Evolutionary conservation across 2,113 vertebrate species (phyloP).

Genomic region (Calyptomena viridis): DNA sequence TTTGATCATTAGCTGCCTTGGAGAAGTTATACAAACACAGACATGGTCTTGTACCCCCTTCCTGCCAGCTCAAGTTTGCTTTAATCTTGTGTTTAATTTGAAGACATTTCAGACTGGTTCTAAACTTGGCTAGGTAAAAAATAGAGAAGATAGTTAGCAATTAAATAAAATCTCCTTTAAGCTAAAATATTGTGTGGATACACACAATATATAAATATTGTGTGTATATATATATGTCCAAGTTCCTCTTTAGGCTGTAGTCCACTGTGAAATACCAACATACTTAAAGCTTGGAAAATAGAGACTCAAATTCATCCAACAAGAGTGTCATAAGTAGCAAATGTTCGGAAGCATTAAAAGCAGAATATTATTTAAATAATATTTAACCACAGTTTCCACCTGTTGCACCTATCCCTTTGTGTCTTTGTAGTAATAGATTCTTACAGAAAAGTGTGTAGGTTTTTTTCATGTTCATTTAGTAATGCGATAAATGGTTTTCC

Average conservation of each 20-base stretch:
- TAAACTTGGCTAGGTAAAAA: background rate
- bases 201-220: background rate
- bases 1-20: conserved; percentile 38
- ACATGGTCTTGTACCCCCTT: background rate
- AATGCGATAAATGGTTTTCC: background rate
- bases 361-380: background rate
- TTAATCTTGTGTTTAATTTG: conserved; percentile 10
- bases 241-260: background rate
- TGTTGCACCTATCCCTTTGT: background rate
- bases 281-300: background rate
- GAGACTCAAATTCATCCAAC: background rate
- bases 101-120: background rate
- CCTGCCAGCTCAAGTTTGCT: background rate
- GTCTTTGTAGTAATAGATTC: background rate
- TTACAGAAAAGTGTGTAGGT: background rate
- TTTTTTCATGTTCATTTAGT: background rate
- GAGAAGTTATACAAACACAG: conserved; percentile 26
- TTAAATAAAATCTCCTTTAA: background rate
- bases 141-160: background rate
- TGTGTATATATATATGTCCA: background rate
- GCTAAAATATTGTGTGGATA: background rate
- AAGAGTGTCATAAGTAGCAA: background rate
- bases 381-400: background rate
- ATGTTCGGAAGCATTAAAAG: background rate
- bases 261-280: background rate